Base-by-base conservation (phyloP, 2,113 vertebrate species). In the Cygnus buccinator region DNA sequence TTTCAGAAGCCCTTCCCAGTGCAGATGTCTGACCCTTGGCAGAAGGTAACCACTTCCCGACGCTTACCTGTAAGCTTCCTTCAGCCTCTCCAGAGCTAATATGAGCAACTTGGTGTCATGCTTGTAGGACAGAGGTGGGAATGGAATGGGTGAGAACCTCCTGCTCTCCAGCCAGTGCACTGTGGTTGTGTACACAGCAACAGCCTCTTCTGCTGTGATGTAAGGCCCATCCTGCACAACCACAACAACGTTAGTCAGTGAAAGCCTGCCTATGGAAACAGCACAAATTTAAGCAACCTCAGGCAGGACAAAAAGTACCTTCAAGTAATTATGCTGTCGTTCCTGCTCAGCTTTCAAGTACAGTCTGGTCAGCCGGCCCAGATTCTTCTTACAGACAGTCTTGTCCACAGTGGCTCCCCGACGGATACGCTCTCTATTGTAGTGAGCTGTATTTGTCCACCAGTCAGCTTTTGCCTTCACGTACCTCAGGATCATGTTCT, bases 391-490 rank as follows among this genome's bases (percentile, higher is more conserved):
- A 93, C 99, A 99, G 92, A 99, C 99, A 0, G 99, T 99, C 98
- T 99, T 99, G 97, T 99, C 99, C 16, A 99, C 99, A 1, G 99
- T 99, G 94, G 99, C 99, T 29, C 99, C 99, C 1, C 99, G 98
- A n/a, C 99, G 99, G 97, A 99, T 99, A 84, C 99, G 98, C 96
- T 99, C 99, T 50, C 99, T 98, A 96, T 99, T 99, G 97, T 99
- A 99, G 97, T 99, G 99, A 33, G 99, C 99, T 1, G 99, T 99
- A 86, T 99, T 99, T 90, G 99, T 99, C 99, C 99, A 99, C 99
- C 99, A 99, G 97, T 99, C 99, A 54, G 99, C 99, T 97, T 99
- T 99, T 67, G 99, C 99, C 95, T 99, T 99, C 96, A 99, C 99
- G 0, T 99, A 99, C 41, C 99, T 98, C 97, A 99, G 97, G 97